These are phyloP conservation scores for Datnioides undecimradiatus DNA, from an alignment of 2,113 vertebrate species.

Conservation along the genomic window DNA sequence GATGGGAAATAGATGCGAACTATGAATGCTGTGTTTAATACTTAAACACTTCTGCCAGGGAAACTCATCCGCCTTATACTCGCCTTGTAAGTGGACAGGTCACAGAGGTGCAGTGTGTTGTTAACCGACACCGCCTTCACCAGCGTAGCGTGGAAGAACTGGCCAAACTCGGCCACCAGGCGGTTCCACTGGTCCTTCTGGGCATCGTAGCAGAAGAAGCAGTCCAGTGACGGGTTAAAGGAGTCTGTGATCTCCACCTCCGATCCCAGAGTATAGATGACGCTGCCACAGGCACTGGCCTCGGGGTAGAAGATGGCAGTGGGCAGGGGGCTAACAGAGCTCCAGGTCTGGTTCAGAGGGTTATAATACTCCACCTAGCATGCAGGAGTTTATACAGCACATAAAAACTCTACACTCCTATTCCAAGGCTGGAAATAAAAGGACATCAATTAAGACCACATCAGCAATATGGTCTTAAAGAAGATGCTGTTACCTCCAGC, in stretches of 20 bases:
- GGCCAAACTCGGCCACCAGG: conserved; percentile 95
- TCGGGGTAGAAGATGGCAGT: conserved; percentile 95
- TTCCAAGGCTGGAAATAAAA: neutral
- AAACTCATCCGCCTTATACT: too few relatives aligned
- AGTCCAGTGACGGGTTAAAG: conserved; percentile 97
- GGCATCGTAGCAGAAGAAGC: conserved; percentile 94
- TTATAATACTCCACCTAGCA: conserved; percentile 91
- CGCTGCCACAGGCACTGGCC: conserved; percentile 89
- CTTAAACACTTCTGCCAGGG: too few relatives aligned
- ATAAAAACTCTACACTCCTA: neutral
- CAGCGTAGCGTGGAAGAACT: conserved; percentile 96
- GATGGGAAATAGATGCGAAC: neutral
- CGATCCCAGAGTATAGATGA: conserved; percentile 95
- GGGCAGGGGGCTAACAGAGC: conserved; percentile 89
- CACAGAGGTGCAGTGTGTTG: conserved; percentile 93
- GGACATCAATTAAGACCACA: too few relatives aligned
- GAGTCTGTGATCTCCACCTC: conserved; percentile 94
- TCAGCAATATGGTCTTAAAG: neutral
- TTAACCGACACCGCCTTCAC: conserved; percentile 95
- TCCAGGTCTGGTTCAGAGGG: conserved; percentile 90
- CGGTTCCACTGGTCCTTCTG: conserved; percentile 94
- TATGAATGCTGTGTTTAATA: neutral
- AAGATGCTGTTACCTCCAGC: conserved; percentile 79
- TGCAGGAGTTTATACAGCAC: neutral
- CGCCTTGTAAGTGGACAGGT: conserved; percentile 96